phyloP scores from a whole-genome alignment of 2,888 invertebrate genomes.

The Pomacea canaliculata region DNA sequence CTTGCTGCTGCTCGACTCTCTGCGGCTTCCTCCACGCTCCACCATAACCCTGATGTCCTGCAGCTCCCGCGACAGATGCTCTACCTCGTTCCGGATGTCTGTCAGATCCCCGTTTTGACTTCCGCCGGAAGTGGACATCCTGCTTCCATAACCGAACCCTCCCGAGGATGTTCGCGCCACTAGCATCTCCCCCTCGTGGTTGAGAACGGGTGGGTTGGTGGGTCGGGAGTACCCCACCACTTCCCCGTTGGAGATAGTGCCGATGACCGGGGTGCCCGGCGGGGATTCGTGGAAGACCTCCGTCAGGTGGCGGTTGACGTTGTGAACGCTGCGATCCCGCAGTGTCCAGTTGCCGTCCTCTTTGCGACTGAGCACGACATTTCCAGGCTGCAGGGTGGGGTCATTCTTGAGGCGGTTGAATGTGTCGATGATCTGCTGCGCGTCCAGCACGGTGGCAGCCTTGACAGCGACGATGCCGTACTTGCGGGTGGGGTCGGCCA shows the following conservation, averaged over 20 bases:
- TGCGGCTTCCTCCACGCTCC: neutral
- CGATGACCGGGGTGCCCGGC: neutral
- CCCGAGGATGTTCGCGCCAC: neutral
- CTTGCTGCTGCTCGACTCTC: neutral
- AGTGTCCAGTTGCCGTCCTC: slow-evolving; percentile 59
- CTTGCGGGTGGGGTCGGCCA: slow-evolving; percentile 35
- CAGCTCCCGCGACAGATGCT: slow-evolving; percentile 6
- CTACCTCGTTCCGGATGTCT: neutral
- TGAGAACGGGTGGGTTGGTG: neutral
- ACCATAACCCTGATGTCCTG: neutral
- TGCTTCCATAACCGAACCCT: too few relatives aligned
- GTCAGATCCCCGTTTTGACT: neutral
- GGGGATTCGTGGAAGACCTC: slow-evolving; percentile 28
- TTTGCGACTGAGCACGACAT: slow-evolving; percentile 36
- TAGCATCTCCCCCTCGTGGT: neutral
- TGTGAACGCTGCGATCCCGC: slow-evolving; percentile 32
- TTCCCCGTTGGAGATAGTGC: slow-evolving; percentile 6
- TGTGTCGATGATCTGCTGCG: slow-evolving; percentile 40
- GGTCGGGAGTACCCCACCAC: neutral
- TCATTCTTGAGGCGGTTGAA: slow-evolving; percentile 34
- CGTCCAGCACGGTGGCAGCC: slow-evolving; percentile 43
- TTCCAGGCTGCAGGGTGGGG: slow-evolving; percentile 26
- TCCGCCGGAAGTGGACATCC: neutral
- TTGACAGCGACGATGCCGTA: slow-evolving; percentile 48
- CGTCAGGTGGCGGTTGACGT: slow-evolving; percentile 27